Evolutionary conservation across 2,888 invertebrate species (phyloP).

Genomic region (Drosophila engyochracea): DNA sequence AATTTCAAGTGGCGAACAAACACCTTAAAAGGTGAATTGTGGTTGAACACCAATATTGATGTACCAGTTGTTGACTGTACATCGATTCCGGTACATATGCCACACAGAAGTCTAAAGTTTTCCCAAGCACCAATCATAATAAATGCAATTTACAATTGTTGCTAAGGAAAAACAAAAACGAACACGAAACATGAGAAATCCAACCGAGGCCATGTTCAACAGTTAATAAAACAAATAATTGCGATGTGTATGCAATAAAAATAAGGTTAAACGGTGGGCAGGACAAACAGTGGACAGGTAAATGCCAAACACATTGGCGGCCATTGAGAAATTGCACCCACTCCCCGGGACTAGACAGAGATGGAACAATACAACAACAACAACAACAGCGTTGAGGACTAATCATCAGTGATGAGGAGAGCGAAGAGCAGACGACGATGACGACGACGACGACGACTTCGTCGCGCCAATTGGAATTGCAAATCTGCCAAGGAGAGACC

Average conservation of each 20-base stretch:
- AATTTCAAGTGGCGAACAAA: constrained; percentile 5
- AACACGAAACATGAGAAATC: constrained; percentile 47
- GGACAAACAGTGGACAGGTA: constrained; percentile 55
- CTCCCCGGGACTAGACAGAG: constrained; percentile 47
- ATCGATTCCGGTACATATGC: constrained; percentile 28
- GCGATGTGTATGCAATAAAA: constrained; percentile 76
- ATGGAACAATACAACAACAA: constrained; percentile 16
- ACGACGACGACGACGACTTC: constrained; percentile 41
- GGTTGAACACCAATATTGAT: constrained; percentile 9
- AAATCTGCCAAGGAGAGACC: constrained; percentile 60
- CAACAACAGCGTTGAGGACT: constrained; percentile 37
- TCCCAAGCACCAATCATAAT: constrained; percentile 70
- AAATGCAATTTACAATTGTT: constrained; percentile 72
- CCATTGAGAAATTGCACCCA: constrained; percentile 60
- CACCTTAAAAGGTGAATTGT: constrained; percentile 62
- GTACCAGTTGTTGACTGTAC: constrained; percentile 29
- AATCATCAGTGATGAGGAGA: constrained; percentile 49
- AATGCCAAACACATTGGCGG: constrained; percentile 32
- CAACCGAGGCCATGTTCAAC: constrained; percentile 69
- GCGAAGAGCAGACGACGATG: constrained; percentile 24
- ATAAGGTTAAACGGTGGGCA: constrained; percentile 75
- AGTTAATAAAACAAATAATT: constrained; percentile 82
- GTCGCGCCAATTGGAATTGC: constrained; percentile 80
- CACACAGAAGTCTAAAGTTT: constrained; percentile 62
- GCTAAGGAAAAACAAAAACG: constrained; percentile 22